Conservation (phyloP, 2,113 vertebrate species). For the Australoheros scitulus region DNA sequence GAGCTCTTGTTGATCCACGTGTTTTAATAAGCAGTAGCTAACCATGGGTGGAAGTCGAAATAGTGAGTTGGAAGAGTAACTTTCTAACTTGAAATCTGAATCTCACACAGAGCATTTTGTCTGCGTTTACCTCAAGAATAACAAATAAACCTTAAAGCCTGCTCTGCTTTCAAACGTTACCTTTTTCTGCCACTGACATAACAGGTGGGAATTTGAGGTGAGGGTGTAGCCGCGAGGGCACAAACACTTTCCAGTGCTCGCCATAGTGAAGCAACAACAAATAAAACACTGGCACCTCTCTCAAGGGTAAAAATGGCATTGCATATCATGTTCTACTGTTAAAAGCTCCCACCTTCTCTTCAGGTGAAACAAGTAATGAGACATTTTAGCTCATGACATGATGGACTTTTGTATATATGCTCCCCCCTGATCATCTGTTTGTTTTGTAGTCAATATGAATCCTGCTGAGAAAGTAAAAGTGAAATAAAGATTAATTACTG, state of each 20-base stretch:
- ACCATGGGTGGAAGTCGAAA: background rate
- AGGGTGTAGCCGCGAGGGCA: constrained; percentile 34
- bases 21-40: background rate
- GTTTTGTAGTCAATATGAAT: background rate
- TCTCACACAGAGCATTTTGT: background rate
- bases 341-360: background rate
- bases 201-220: constrained; percentile 21
- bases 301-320: constrained; percentile 39
- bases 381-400: background rate
- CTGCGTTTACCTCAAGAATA: background rate
- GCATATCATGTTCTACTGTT: background rate
- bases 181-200: background rate
- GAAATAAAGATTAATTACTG: background rate
- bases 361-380: background rate
- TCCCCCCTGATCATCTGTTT: background rate
- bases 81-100: background rate
- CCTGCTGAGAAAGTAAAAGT: background rate
- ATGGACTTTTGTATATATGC: background rate
- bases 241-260: constrained; percentile 22
- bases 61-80: background rate
- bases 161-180: background rate
- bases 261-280: constrained; percentile 59
- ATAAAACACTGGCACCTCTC: constrained; percentile 46
- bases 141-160: background rate
- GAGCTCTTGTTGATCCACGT: background rate